Percentiles rank a stretch among this genome's conserved stretches.
These are phyloP conservation scores for Onthophagus sagittarius DNA, from an alignment of 2,888 invertebrate genomes.

Conservation along the genomic window DNA sequence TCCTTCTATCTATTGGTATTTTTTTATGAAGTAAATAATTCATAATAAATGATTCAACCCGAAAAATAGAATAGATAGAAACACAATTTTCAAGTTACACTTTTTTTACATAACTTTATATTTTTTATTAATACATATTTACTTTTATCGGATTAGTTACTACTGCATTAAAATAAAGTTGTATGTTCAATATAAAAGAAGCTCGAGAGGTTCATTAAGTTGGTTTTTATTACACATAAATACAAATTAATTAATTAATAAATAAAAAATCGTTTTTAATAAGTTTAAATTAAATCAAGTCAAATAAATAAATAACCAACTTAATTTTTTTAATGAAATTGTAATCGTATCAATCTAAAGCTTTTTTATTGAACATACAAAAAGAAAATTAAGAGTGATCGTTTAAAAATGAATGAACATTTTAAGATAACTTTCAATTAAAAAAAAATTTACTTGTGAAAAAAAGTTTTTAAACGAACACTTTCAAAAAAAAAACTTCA, in stretches of 20 bases:
- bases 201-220: no score
- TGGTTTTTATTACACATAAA: no score
- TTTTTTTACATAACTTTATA: slow-evolving; percentile 30
- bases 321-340: no score
- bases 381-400: not conserved
- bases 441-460: no score
- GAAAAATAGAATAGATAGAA: not conserved
- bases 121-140: slow-evolving; percentile 40
- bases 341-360: no score
- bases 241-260: no score
- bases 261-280: no score
- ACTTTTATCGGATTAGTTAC: slow-evolving; percentile 29
- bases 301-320: no score
- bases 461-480: not conserved
- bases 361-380: no score
- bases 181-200: no score
- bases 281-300: no score
- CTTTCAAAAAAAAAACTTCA: not conserved
- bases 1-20: not conserved
- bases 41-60: not conserved
- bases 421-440: no score
- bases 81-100: not conserved
- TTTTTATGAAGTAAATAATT: not conserved
- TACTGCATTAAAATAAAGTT: not conserved
- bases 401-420: not conserved